Conservation (phyloP, 2,888 invertebrate genomes). For the Tiliacea aurago region DNA sequence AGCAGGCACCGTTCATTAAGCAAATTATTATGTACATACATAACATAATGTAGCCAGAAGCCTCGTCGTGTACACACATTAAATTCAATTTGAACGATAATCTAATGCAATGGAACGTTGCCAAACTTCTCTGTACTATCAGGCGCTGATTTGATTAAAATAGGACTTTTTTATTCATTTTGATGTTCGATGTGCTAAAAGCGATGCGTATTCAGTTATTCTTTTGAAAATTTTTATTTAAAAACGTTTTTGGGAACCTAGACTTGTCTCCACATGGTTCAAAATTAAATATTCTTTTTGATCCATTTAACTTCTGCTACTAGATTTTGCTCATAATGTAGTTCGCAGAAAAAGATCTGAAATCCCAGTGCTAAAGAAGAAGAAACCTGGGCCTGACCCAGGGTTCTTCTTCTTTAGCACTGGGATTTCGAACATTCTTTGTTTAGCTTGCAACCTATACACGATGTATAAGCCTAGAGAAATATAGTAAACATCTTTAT, state of each 20-base stretch:
- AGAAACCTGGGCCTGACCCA: no score
- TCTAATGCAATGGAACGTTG: constrained; percentile 56
- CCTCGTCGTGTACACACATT: constrained; percentile 21
- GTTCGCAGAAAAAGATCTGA: neutral
- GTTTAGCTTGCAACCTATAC: neutral
- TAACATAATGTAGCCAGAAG: constrained; percentile 6
- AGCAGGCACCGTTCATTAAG: constrained; percentile 40
- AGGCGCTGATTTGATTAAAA: constrained; percentile 42
- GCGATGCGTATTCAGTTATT: neutral
- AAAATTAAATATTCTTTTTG: neutral
- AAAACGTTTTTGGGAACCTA: neutral
- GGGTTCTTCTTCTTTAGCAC: neutral
- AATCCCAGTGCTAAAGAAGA: no score
- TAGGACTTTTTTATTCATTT: constrained; percentile 14
- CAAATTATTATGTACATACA: constrained; percentile 42
- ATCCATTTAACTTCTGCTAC: neutral
- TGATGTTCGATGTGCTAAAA: constrained; percentile 5
- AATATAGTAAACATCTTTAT: neutral
- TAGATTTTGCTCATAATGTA: neutral
- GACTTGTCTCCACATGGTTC: neutral
- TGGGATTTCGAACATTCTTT: neutral
- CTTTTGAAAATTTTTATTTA: neutral
- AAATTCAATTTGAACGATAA: constrained; percentile 54
- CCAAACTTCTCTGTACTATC: constrained; percentile 38
- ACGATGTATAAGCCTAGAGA: neutral